Evolutionary conservation across 1,140 invertebrate species (phyloP).

Genomic region (Piezodorus guildinii): DNA sequence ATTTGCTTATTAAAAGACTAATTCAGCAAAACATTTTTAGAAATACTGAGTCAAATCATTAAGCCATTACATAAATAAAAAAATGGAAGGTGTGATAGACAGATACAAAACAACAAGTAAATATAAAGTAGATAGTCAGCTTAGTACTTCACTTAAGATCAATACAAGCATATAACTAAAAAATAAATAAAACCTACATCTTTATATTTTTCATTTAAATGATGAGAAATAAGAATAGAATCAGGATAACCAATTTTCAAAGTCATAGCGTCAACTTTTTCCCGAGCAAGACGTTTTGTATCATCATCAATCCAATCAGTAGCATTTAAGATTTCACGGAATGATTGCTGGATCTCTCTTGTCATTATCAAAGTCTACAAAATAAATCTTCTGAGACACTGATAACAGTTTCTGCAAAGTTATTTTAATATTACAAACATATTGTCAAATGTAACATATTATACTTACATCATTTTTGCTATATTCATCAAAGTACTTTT

Average conservation of each 20-base stretch:
- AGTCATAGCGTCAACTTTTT: constrained; percentile 72
- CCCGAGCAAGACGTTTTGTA: constrained; percentile 61
- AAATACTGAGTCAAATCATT: too few species aligned
- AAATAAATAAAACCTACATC: constrained; percentile 43
- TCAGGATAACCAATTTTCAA: constrained; percentile 83
- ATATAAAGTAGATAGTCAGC: too few species aligned
- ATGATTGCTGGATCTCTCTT: constrained; percentile 64
- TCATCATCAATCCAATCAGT: constrained; percentile 73
- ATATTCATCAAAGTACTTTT: constrained; percentile 70
- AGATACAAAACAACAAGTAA: too few species aligned
- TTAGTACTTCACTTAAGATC: too few species aligned
- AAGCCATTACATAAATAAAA: too few species aligned
- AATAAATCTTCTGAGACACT: too few species aligned
- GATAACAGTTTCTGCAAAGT: too few species aligned
- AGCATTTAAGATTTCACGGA: constrained; percentile 53
- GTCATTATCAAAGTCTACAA: constrained; percentile 73
- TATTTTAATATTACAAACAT: too few species aligned
- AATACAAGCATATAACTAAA: background rate
- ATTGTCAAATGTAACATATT: too few species aligned
- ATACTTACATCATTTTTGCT: constrained; percentile 60
- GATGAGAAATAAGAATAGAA: constrained; percentile 58
- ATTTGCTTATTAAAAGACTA: too few species aligned
- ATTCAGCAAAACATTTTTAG: too few species aligned
- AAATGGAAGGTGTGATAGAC: too few species aligned
- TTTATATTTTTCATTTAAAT: constrained; percentile 60